A percentile compares a stretch with the other conserved stretches of the same genome.
Conservation (phyloP, 2,888 invertebrate species). For the Brassicogethes aeneus region DNA sequence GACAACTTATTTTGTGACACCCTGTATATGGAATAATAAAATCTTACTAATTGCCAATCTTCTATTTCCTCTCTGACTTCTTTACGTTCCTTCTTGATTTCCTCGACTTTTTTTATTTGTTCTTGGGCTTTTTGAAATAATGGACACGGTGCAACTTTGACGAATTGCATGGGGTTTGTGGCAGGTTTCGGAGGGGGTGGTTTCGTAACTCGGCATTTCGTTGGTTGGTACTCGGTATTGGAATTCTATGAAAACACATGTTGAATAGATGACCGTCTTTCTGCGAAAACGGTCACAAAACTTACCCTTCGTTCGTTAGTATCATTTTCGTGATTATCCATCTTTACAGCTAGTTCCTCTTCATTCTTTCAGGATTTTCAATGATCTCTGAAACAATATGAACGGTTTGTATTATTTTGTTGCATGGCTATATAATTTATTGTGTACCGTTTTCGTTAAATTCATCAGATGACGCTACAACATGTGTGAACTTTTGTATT, state of each 20-base stretch:
- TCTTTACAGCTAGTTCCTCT: slow-evolving; percentile 15
- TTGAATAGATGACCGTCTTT: too few relatives aligned
- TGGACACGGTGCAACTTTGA: slow-evolving; percentile 81
- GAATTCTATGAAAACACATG: slow-evolving; percentile 23
- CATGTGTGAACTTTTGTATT: too few relatives aligned
- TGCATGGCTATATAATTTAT: too few relatives aligned
- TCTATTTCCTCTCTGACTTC: slow-evolving; percentile 75
- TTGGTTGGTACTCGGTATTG: slow-evolving; percentile 39
- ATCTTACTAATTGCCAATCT: slow-evolving; percentile 79
- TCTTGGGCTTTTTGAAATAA: slow-evolving; percentile 78
- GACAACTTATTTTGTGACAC: too few relatives aligned
- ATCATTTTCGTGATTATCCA: slow-evolving; percentile 26
- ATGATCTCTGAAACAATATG: slow-evolving; percentile 19
- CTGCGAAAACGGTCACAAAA: slow-evolving; percentile 5
- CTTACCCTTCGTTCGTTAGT: slow-evolving; percentile 25
- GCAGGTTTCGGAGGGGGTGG: slow-evolving; percentile 76
- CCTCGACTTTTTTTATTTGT: slow-evolving; percentile 75
- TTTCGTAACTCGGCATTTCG: slow-evolving; percentile 52
- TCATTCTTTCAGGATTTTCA: slow-evolving; percentile 17
- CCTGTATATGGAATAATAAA: too few relatives aligned
- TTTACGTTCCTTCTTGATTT: slow-evolving; percentile 74
- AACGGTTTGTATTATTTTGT: too few relatives aligned
- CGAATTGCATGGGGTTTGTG: slow-evolving; percentile 80
- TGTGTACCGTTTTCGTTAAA: too few relatives aligned
- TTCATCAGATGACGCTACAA: too few relatives aligned